These are phyloP conservation scores for Mellilla xanthometata DNA, from an alignment of 2,888 invertebrate species.

Conservation along the genomic window DNA sequence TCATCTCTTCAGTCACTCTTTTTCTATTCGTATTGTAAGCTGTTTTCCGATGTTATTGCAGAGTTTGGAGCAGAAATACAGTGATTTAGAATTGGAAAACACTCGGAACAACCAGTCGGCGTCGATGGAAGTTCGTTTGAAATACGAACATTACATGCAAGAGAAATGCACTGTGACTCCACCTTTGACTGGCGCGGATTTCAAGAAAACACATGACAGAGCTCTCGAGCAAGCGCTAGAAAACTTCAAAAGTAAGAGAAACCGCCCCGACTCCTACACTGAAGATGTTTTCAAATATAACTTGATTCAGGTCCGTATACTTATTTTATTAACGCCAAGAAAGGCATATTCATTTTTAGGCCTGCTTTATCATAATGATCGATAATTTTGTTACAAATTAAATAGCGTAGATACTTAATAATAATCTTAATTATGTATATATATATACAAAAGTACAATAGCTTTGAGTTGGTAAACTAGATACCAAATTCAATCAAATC, in stretches of 20 bases:
- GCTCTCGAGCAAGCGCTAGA: conserved; percentile 12
- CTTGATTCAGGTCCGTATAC: conserved; percentile 13
- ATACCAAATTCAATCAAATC: too few relatives aligned
- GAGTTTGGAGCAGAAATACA: conserved; percentile 13
- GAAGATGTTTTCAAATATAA: conserved; percentile 16
- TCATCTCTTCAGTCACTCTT: too few relatives aligned
- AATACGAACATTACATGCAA: conserved; percentile 17
- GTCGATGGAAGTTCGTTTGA: conserved; percentile 9
- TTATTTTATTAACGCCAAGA: too few relatives aligned
- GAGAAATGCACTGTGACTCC: conserved; percentile 12
- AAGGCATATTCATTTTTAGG: too few relatives aligned
- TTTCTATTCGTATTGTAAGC: too few relatives aligned
- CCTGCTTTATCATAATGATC: too few relatives aligned
- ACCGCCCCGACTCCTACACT: conserved; percentile 8
- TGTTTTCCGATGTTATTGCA: too few relatives aligned
- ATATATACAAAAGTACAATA: too few relatives aligned
- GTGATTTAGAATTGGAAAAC: conserved; percentile 9
- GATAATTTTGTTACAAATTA: too few relatives aligned
- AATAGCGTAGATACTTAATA: too few relatives aligned
- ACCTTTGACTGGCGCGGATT: conserved; percentile 14
- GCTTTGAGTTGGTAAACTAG: too few relatives aligned
- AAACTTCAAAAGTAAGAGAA: conserved; percentile 15
- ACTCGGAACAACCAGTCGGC: conserved; percentile 20
- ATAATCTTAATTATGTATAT: too few relatives aligned
- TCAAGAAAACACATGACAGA: conserved; percentile 11